Percentiles rank a stretch among this genome's conserved stretches.
These are phyloP conservation scores for Brachyhypopomus occidentalis DNA, from an alignment of 2,113 vertebrate species.

Conservation along the genomic window DNA sequence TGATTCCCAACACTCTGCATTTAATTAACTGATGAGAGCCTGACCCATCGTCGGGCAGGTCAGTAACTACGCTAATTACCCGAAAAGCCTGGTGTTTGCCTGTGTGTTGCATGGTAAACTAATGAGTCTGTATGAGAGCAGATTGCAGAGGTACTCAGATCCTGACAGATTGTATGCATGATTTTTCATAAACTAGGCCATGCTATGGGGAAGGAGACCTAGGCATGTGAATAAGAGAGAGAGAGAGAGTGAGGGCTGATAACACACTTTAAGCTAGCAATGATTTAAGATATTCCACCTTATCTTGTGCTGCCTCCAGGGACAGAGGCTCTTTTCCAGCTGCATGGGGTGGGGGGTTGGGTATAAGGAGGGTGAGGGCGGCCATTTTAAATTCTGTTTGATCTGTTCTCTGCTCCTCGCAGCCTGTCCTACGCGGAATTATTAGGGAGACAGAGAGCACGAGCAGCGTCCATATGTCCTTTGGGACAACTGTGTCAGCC, in stretches of 20 bases:
- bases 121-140: slow-evolving; percentile 33
- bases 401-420: slow-evolving; percentile 59
- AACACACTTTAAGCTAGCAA: slow-evolving; percentile 37
- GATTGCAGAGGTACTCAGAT: slow-evolving; percentile 31
- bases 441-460: slow-evolving; percentile 27
- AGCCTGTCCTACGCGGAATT: no score
- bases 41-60: slow-evolving; percentile 1
- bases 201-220: not conserved
- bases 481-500: slow-evolving; percentile 33
- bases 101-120: slow-evolving; percentile 17
- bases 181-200: slow-evolving; percentile 51
- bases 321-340: slow-evolving; percentile 14
- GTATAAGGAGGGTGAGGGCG: slow-evolving; percentile 12
- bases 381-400: slow-evolving; percentile 49
- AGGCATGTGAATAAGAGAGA: slow-evolving; percentile 22
- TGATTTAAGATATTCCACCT: slow-evolving; percentile 25
- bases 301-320: slow-evolving; percentile 41
- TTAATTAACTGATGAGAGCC: not conserved
- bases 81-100: not conserved
- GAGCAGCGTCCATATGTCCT: slow-evolving; percentile 51
- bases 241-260: slow-evolving; percentile 11
- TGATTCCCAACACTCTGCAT: not conserved
- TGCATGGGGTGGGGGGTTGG: not conserved
- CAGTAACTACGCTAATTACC: slow-evolving; percentile 30
- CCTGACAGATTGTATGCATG: slow-evolving; percentile 35